Evolutionary conservation across 2,888 invertebrate genomes (phyloP).

Genomic region (Anodontia alba): DNA sequence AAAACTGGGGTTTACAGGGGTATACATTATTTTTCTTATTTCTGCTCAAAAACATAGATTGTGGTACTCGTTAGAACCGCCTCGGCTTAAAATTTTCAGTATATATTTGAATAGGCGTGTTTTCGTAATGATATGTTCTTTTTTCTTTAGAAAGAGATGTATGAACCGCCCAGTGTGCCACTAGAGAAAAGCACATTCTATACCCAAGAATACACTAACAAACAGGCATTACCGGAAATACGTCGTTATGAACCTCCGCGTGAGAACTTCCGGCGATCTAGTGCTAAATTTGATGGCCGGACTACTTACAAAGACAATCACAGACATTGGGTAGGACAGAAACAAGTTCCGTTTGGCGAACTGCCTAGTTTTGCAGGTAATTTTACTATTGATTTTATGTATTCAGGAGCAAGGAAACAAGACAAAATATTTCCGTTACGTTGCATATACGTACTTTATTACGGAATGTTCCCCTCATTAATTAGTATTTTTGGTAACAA

Average conservation of each 20-base stretch:
- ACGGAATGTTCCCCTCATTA: too few relatives aligned
- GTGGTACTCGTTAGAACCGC: too few relatives aligned
- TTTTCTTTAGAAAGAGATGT: conserved; percentile 73
- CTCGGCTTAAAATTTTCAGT: too few relatives aligned
- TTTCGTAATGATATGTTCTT: too few relatives aligned
- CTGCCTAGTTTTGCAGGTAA: conserved; percentile 82
- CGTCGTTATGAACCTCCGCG: conserved; percentile 54
- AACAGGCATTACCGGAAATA: conserved; percentile 57
- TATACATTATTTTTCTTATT: too few relatives aligned
- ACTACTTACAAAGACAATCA: conserved; percentile 80
- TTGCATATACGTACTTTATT: too few relatives aligned
- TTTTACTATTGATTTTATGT: too few relatives aligned
- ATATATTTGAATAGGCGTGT: too few relatives aligned
- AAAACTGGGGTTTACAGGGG: too few relatives aligned
- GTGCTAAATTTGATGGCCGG: conserved; percentile 73
- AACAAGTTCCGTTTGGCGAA: conserved; percentile 78
- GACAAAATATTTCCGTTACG: not conserved
- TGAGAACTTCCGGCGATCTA: conserved; percentile 59
- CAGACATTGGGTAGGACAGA: conserved; percentile 78
- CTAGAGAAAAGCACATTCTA: conserved; percentile 76
- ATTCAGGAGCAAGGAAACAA: too few relatives aligned
- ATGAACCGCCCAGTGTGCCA: conserved; percentile 73
- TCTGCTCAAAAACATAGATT: too few relatives aligned
- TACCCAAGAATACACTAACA: conserved; percentile 71
- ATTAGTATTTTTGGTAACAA: too few relatives aligned